Percentiles rank a stretch among this genome's conserved stretches.
Evolutionary conservation across 1,140 invertebrate genomes (phyloP).

Genomic region (Apis florea): DNA sequence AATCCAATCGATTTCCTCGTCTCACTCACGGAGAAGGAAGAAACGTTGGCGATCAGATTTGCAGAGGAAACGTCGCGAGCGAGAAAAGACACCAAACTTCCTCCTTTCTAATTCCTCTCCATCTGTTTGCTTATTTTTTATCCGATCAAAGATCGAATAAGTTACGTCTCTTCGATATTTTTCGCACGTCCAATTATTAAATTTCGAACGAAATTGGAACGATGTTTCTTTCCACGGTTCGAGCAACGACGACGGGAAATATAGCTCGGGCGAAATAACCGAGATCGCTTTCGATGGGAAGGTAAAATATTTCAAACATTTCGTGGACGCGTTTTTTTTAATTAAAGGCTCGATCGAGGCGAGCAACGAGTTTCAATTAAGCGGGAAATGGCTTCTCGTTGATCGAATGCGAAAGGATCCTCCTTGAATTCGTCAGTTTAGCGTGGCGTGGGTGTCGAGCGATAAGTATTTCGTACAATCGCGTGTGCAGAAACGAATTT

Average conservation of each 20-base stretch:
- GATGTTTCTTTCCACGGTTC: not conserved
- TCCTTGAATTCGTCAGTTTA: not conserved
- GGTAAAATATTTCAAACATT: not conserved
- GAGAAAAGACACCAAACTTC: not conserved
- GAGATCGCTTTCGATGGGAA: not conserved
- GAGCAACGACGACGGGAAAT: not conserved
- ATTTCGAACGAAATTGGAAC: slow-evolving; percentile 8
- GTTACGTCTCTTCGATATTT: not conserved
- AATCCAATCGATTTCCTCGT: not conserved
- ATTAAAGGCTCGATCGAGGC: not conserved
- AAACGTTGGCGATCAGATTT: not conserved
- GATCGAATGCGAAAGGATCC: not conserved
- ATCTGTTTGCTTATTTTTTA: not conserved
- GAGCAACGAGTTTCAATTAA: slow-evolving; percentile 35
- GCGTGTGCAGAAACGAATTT: no score
- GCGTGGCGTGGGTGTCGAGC: no score
- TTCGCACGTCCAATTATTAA: not conserved
- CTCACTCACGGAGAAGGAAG: not conserved
- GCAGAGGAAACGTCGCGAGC: not conserved
- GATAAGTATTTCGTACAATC: not conserved
- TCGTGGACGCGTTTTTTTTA: not conserved
- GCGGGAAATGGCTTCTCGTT: not conserved
- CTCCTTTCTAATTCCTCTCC: not conserved
- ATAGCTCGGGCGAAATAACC: not conserved
- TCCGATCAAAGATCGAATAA: no score